Conservation (phyloP, 2,797 vertebrate species). For the Gouania willdenowi region DNA sequence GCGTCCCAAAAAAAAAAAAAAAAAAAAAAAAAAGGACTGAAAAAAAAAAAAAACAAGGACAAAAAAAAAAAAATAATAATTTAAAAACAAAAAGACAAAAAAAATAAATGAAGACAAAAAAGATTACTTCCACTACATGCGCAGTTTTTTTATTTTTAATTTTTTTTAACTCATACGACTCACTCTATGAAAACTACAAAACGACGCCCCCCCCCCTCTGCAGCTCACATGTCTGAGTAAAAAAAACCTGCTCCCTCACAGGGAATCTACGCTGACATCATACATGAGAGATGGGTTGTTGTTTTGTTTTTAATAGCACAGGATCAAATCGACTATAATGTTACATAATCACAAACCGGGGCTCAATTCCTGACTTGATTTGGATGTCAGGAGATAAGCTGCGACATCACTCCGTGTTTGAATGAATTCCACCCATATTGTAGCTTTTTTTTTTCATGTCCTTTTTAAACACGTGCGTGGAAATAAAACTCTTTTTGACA, state of each 20-base stretch:
- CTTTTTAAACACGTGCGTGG: neutral
- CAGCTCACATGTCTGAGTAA: no score
- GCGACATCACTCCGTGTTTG: constrained; percentile 13
- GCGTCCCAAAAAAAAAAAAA: no score
- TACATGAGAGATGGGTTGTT: constrained; percentile 28
- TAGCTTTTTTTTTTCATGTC: neutral
- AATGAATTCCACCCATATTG: constrained; percentile 4
- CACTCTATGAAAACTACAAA: no score
- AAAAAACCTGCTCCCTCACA: constrained; percentile 25
- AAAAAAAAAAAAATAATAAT: no score
- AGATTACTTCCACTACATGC: no score
- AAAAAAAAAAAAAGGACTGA: no score
- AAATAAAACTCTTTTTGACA: neutral
- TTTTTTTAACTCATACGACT: no score
- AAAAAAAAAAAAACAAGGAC: no score
- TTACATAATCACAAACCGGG: constrained; percentile 56
- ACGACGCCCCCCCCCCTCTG: no score
- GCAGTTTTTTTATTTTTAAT: rapidly evolving
- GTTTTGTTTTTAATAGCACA: neutral
- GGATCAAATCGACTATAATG: constrained; percentile 51
- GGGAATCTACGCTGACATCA: constrained; percentile 57
- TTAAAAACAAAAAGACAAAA: no score
- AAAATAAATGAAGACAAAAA: no score
- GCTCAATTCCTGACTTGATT: constrained; percentile 43
- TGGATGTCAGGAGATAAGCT: constrained; percentile 27